Percentiles rank a stretch among this genome's conserved stretches.
phyloP scores from a whole-genome alignment of 2,888 invertebrate species.

The Ryuthela nishihirai region DNA sequence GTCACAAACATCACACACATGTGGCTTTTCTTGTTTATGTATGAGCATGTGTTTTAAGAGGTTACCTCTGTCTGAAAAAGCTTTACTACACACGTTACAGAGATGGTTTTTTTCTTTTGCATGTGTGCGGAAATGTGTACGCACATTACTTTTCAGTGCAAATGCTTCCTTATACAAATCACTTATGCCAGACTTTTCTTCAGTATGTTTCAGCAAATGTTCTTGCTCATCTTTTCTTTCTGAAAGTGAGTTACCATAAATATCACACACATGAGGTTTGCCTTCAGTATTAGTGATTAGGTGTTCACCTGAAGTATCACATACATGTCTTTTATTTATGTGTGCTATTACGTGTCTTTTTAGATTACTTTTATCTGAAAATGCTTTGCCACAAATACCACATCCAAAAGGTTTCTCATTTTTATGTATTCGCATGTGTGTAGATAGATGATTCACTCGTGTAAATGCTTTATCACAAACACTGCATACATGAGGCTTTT shows the following conservation, averaged over 20 bases:
- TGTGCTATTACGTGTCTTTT: constrained; percentile 18
- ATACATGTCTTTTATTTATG: no score
- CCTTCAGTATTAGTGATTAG: constrained; percentile 29
- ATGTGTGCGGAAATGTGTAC: no score
- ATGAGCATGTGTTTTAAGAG: constrained; percentile 25
- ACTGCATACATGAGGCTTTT: constrained; percentile 12
- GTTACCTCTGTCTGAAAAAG: constrained; percentile 21
- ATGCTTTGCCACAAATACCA: constrained; percentile 18
- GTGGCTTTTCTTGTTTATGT: constrained; percentile 31
- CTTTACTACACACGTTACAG: constrained; percentile 17
- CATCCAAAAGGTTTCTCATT: constrained; percentile 27
- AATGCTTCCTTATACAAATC: constrained; percentile 18
- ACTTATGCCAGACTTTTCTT: constrained; percentile 15
- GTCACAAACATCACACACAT: constrained; percentile 17
- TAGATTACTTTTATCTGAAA: constrained; percentile 22
- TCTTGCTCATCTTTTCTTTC: constrained; percentile 24
- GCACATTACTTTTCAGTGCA: constrained; percentile 19
- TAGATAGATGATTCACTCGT: constrained; percentile 19
- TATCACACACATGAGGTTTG: constrained; percentile 22
- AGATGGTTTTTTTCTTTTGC: no score
- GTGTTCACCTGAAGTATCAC: no score
- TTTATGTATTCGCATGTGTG: constrained; percentile 27
- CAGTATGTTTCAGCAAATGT: constrained; percentile 25
- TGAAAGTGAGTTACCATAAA: constrained; percentile 21
- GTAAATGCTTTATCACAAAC: constrained; percentile 19